Base-by-base conservation (phyloP, 2,113 vertebrate genomes). In the Phaethon lepturus region DNA sequence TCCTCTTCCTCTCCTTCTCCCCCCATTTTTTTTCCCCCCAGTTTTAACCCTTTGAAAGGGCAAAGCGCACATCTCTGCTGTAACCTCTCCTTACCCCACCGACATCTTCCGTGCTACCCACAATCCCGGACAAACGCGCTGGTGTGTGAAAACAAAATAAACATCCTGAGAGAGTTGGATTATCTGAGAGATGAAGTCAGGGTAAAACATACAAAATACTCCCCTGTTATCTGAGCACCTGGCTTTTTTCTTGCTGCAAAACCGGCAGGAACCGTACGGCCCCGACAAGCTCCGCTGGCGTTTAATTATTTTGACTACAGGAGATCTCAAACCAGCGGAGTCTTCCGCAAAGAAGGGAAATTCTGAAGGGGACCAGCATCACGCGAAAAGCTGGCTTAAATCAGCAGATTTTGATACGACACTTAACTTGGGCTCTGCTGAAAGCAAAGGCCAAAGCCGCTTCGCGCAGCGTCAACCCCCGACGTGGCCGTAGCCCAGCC, bases 41-140 rank as follows among this genome's bases (percentile, higher is more conserved):
- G 13, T 67, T 97, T 98, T 98, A 98, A 98, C 97, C 96, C 98
- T 93, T 98, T 97, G 79, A 92, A 75, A 97, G 92, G 78, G 71
- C 73, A 67, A 93, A 87, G n/a, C 91, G 84, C 67, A 67, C 18
- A 10, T 91, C 79, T 95, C 58, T 76, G 20, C 33, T 84, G 19
- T 58, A 86, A 90, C 50, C 49, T 94, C 63, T 78, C 84, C 67
- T 78, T 75, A 82, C 35, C 62, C 45, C 15, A 3, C 59, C 74
- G 68, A 94, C 38, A 73, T 25, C 26, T 68, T 53, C 63, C 5
- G 26, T 7, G 14, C 86, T 80, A 63, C 69, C 47, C 60, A 72
- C 44, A 63, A 77, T 35, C 29, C 42, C 47, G 26, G 69, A 67
- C 42, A 96, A 86, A 78, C 15, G 31, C 19, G 13, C n/a, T 35